Evolutionary conservation across 2,888 invertebrate species (phyloP), one percentile per base, ranked within the genome.

Genomic region (Eudemis profundana): DNA sequence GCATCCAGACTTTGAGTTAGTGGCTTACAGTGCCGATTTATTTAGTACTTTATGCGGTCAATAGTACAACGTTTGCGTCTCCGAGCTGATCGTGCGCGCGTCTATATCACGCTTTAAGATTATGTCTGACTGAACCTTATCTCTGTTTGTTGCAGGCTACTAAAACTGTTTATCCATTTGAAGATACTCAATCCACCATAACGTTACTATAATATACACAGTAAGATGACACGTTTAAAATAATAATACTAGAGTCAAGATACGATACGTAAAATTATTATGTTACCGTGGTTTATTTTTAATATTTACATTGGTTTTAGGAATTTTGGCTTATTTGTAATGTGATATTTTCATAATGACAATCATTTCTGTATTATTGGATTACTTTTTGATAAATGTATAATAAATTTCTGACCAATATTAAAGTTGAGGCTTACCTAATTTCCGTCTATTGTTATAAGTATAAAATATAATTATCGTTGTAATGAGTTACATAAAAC

Each of bases 341-440:
- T 87, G 84, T 88, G 82, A 86, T 89, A 87, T 89, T 89, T 85
- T 86, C 86, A 84, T 89, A 86, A 84, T 87, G 87, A 87, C 84
- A 85, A 85, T 89, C 83, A 87, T 85, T 81, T 78, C 84, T 87
- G 87, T 87, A 85, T 85, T 86, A 85, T 86, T 89, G 82, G 84
- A 85, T 84, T 82, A 82, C 87, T 85, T 54, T 91, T 89, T 84
- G 81, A 86, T 83, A 83, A 82, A 80, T 88, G 84, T 89, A 86
- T 86, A 65, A 88, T 88, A 85, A 87, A 86, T 90, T 90, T 90
- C 86, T 78, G 86, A 88, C 80, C 84, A 86, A 82, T 90, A 87
- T 88, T 84, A 54, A 40, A 81, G 79, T 85, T 83, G 76, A 84
- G 78, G 79, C 67, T n/a, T 70, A 67, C 50, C n/a, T n/a, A n/a